Evolutionary conservation across 1,140 invertebrate species (phyloP), one percentile per base, ranked within the genome.

Genomic region (Ceratina calcarata): DNA sequence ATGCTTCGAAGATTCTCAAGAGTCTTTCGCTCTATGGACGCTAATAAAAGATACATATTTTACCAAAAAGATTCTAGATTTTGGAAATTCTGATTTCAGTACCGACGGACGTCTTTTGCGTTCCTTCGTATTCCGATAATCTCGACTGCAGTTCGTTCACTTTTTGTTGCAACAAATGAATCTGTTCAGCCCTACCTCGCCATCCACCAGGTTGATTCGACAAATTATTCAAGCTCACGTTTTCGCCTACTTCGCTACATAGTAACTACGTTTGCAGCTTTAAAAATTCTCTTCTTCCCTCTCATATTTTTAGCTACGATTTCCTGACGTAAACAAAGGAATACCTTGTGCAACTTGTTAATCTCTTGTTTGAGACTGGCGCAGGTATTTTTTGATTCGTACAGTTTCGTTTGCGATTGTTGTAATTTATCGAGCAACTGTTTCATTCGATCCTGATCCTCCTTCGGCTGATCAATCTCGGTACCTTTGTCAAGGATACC

Each of bases 151-250:
- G 83, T 78, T 96, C 95, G 18, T 87, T 88, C 60, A 96, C 91
- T 92, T 95, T 96, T 76, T 94, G 93, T 85, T 95, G 95, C 32
- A 96, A 88, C 45, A 94, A 91, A 18, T 94, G 87, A 75, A 96
- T 96, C 87, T 96, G 95, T 82, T 96, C 95, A 1, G 96, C 95
- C 82, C 96, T 93, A 12, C 96, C 96, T 81, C 95, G 95, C 95
- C 95, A 96, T 51, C 93, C 93, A 53, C 91, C 91, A 18, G 92
- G 80, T 89, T 93, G 93, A 24, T 89, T 93, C 67, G 93, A 93
- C 58, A 94, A 70, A 8, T 85, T 75, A n/a, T 87, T 87, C 15
- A 94, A 84, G 37, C 91, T 93, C 0, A 91, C 83, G 74, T 94
- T 94, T 76, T 96, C 95, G 1, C 96, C 96, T 24, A 96, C 81